Evolutionary conservation across 2,113 vertebrate species (phyloP).

Genomic region (Nycticorax nycticorax): DNA sequence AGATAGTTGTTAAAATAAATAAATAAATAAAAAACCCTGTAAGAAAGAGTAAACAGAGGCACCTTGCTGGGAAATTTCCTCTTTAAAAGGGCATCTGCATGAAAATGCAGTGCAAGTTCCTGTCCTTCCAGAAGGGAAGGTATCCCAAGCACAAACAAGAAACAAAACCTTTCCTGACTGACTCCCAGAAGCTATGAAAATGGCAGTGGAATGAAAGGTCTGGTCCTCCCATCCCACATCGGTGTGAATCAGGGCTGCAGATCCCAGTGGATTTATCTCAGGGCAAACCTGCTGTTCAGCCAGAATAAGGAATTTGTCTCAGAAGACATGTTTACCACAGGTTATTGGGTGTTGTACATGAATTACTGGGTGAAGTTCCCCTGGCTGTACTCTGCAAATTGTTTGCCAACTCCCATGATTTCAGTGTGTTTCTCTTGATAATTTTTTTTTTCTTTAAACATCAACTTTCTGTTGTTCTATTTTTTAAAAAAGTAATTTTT

Average conservation of each 20-base stretch:
- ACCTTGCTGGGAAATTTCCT: background rate
- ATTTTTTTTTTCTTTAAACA: background rate
- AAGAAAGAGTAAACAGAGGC: background rate
- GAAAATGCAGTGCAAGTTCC: background rate
- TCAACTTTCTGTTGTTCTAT: background rate
- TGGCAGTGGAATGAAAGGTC: background rate
- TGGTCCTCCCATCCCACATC: background rate
- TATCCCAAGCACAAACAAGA: background rate
- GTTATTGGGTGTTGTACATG: background rate
- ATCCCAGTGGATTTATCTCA: background rate
- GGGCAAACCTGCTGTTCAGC: background rate
- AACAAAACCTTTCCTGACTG: background rate
- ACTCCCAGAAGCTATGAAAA: background rate
- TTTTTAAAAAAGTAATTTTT: background rate
- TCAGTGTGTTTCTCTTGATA: background rate
- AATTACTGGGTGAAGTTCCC: background rate
- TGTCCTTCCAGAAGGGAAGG: background rate
- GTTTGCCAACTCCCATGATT: background rate
- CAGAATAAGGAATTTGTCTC: conserved; percentile 1
- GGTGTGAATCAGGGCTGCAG: background rate
- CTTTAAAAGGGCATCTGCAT: background rate
- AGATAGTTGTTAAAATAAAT: background rate
- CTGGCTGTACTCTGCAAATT: background rate
- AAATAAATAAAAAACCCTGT: background rate
- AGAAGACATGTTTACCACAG: conserved; percentile 24